Percentiles rank a stretch among this genome's conserved stretches.
Conservation (phyloP, 1,140 invertebrate species). For the Tetramorium parvispinum region DNA sequence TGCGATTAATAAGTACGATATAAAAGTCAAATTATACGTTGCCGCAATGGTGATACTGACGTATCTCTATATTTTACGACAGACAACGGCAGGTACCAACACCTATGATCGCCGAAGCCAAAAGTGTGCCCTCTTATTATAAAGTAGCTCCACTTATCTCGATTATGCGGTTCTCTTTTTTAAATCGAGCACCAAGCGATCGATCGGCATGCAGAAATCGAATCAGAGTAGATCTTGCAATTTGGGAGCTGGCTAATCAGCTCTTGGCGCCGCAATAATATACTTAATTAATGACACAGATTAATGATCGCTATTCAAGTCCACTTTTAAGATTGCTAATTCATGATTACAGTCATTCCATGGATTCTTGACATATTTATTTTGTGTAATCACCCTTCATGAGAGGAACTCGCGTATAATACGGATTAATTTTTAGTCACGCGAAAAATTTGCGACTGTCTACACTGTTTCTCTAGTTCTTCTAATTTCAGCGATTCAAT, state of each 20-base stretch:
- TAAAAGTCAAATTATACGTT: slow-evolving; percentile 66
- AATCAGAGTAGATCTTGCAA: slow-evolving; percentile 59
- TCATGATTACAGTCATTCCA: slow-evolving; percentile 57
- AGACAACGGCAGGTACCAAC: slow-evolving; percentile 6
- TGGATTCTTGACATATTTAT: slow-evolving; percentile 26
- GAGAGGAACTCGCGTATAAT: background rate
- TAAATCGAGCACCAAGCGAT: slow-evolving; percentile 69
- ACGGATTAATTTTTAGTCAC: background rate
- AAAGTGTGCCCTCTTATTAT: slow-evolving; percentile 71
- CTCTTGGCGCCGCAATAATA: slow-evolving; percentile 54
- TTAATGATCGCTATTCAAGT: slow-evolving; percentile 44
- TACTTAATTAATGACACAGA: slow-evolving; percentile 64
- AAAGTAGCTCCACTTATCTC: slow-evolving; percentile 72
- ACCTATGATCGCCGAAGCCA: slow-evolving; percentile 36
- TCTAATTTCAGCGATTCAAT: background rate
- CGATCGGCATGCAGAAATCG: slow-evolving; percentile 65
- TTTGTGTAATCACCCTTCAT: background rate
- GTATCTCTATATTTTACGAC: slow-evolving; percentile 59
- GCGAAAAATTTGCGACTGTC: background rate
- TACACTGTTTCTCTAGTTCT: background rate
- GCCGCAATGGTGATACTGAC: background rate
- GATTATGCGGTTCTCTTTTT: slow-evolving; percentile 69
- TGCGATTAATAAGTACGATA: slow-evolving; percentile 64
- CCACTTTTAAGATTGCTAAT: slow-evolving; percentile 56
- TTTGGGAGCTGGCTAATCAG: slow-evolving; percentile 42